Conservation (phyloP, 2,888 invertebrate genomes). For the Torymus texanus region DNA sequence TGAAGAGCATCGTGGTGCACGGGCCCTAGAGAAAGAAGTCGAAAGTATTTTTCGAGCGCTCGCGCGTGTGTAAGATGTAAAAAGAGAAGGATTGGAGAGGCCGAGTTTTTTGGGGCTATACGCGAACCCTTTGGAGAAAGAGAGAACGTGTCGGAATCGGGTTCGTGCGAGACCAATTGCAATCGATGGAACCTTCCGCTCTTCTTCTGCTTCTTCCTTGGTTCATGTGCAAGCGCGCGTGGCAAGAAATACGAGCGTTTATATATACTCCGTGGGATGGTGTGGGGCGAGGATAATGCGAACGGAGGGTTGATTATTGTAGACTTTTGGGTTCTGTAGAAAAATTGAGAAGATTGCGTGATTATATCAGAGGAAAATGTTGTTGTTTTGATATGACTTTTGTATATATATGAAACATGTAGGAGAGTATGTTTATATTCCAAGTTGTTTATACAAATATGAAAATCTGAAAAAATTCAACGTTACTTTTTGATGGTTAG, state of each 20-base stretch:
- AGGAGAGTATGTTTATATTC: too few relatives aligned
- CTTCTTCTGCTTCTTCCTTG: conserved; percentile 1
- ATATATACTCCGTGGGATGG: not conserved
- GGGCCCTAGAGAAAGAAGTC: conserved; percentile 17
- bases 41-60: conserved; percentile 39
- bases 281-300: not conserved
- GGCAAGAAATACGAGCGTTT: conserved; percentile 31
- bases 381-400: too few relatives aligned
- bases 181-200: conserved; percentile 42
- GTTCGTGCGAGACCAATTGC: conserved; percentile 50
- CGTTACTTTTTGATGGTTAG: too few relatives aligned
- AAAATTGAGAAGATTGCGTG: too few relatives aligned
- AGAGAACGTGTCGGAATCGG: conserved; percentile 57
- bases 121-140: not conserved
- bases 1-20: conserved; percentile 42
- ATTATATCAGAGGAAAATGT: too few relatives aligned
- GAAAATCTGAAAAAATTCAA: too few relatives aligned
- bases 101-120: conserved; percentile 28
- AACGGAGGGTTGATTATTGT: too few relatives aligned
- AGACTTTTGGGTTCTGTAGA: too few relatives aligned
- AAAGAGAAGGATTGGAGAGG: conserved; percentile 42
- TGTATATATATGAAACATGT: too few relatives aligned
- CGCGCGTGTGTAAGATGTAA: conserved; percentile 20
- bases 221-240: not conserved
- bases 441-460: too few relatives aligned